A percentile compares a stretch with the other conserved stretches of the same genome.
Conservation (phyloP, 2,888 invertebrate species). For the Microplitis deprimator region DNA sequence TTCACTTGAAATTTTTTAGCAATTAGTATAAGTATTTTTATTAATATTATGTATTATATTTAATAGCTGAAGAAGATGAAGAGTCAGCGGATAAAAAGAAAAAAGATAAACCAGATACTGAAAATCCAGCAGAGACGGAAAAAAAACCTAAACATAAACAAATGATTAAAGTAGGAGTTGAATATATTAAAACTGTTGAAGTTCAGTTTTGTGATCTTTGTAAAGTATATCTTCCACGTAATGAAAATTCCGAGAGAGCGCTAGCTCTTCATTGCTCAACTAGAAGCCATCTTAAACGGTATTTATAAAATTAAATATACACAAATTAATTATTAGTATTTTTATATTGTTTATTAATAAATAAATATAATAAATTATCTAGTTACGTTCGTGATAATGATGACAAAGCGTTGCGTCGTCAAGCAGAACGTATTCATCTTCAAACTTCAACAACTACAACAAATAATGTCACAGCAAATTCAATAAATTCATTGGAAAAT, state of each 20-base stretch:
- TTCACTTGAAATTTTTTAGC: not conserved
- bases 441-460: constrained; percentile 61
- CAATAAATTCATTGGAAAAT: constrained; percentile 51
- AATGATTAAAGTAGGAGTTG: constrained; percentile 82
- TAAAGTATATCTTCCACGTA: constrained; percentile 80
- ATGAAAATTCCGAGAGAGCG: constrained; percentile 76
- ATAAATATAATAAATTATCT: not conserved
- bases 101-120: constrained; percentile 68
- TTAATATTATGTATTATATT: constrained; percentile 49
- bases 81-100: constrained; percentile 76
- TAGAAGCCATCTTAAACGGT: constrained; percentile 81
- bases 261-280: constrained; percentile 82
- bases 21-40: constrained; percentile 40
- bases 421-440: constrained; percentile 78
- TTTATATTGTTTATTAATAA: too few relatives aligned
- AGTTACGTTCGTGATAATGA: constrained; percentile 83
- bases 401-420: constrained; percentile 81
- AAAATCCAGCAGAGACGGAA: constrained; percentile 58
- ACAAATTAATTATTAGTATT: too few relatives aligned
- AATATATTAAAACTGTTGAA: constrained; percentile 84
- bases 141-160: constrained; percentile 76
- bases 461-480: constrained; percentile 53
- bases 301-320: constrained; percentile 30
- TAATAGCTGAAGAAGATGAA: constrained; percentile 73
- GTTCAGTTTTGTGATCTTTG: constrained; percentile 87